A percentile compares a stretch with the other conserved stretches of the same genome.
phyloP scores from a whole-genome alignment of 2,113 vertebrate genomes.

The Neogobius melanostomus region DNA sequence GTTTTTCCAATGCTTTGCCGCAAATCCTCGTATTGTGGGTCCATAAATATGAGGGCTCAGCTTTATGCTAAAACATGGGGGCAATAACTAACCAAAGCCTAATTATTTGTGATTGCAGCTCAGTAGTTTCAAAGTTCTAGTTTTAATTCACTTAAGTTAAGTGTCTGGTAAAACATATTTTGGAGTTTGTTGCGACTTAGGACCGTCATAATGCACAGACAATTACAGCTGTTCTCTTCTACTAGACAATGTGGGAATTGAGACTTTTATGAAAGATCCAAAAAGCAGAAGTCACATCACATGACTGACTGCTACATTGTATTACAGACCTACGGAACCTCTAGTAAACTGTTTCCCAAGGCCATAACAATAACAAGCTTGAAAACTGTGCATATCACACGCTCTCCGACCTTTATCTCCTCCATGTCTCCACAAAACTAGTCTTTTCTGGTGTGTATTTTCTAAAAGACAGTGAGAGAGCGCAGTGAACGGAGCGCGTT shows the following conservation, averaged over 20 bases:
- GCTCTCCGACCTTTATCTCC: slow-evolving; percentile 10
- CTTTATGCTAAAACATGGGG: background rate
- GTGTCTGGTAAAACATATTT: background rate
- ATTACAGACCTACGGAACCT: no score
- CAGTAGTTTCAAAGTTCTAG: background rate
- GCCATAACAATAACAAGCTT: no score
- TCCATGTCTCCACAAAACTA: background rate
- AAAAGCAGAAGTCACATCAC: slow-evolving; percentile 21
- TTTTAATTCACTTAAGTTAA: background rate
- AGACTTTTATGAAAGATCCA: background rate
- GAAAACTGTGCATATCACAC: background rate
- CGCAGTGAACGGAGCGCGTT: slow-evolving; percentile 21
- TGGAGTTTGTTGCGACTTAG: background rate
- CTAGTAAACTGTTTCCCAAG: no score
- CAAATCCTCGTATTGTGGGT: background rate
- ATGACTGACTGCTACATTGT: slow-evolving; percentile 13
- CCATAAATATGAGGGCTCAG: background rate
- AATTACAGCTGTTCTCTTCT: background rate
- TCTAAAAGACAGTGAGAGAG: slow-evolving; percentile 5
- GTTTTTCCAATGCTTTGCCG: background rate
- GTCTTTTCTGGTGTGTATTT: background rate
- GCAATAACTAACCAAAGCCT: background rate
- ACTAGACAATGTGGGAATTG: background rate
- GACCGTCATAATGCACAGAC: background rate
- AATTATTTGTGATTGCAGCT: background rate